Evolutionary conservation across 1,140 invertebrate species (phyloP).

Genomic region (Drosophila asahinai): DNA sequence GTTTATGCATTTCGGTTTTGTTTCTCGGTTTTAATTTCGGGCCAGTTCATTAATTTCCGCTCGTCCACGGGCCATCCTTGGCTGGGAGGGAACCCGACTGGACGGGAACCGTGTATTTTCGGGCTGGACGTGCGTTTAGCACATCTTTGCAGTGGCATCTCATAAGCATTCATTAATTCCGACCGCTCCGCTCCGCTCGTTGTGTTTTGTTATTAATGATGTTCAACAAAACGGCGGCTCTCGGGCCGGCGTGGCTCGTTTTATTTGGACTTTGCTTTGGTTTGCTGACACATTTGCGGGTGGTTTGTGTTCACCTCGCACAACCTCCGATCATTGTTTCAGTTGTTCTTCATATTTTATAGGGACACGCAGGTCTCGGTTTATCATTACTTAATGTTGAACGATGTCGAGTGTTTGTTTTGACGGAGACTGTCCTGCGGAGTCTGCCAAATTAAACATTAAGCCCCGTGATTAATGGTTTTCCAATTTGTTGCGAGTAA

Average conservation of each 20-base stretch:
- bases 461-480: conserved; percentile 74
- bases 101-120: conserved; percentile 11
- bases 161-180: conserved; percentile 79
- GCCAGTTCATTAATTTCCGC: conserved; percentile 75
- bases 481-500: conserved; percentile 47
- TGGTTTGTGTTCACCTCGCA: conserved; percentile 60
- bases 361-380: conserved; percentile 36
- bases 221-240: conserved; percentile 80
- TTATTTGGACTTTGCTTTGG: conserved; percentile 41
- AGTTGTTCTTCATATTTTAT: conserved; percentile 50
- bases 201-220: conserved; percentile 85
- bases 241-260: conserved; percentile 13
- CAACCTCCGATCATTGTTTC: conserved; percentile 44
- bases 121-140: conserved; percentile 80
- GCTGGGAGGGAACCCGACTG: conserved; percentile 1
- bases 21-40: conserved; percentile 52
- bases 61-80: conserved; percentile 14
- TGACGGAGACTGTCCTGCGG: conserved; percentile 67
- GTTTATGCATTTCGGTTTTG: conserved; percentile 70
- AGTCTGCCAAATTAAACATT: conserved; percentile 65
- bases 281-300: conserved; percentile 72
- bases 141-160: conserved; percentile 58
- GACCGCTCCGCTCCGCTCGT: conserved; percentile 64
- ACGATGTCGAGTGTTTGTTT: conserved; percentile 83
- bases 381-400: conserved; percentile 81